Base-by-base conservation (phyloP, 2,113 vertebrate genomes). In the Chamaetylas fuelleborni region DNA sequence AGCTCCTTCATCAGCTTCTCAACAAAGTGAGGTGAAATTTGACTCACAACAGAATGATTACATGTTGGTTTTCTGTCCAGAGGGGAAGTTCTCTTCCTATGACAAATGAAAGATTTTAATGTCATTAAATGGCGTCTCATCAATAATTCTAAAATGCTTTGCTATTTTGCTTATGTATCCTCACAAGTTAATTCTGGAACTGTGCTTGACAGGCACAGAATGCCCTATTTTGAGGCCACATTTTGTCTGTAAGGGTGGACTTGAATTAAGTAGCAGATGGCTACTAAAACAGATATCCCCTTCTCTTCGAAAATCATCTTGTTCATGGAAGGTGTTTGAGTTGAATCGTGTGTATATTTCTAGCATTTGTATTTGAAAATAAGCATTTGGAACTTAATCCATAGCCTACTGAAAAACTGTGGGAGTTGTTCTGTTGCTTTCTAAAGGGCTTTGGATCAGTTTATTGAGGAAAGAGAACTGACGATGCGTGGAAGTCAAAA, bases 251-350 rank as follows among this genome's bases (percentile, higher is more conserved):
- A 57, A 85, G 65, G 31, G 61, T 78, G 81, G 57, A 56, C 81
- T 76, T 66, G 42, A 88, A 93, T 38, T 61, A 38, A 71, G 48
- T 86, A 87, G 77, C 88, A 93, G 83, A 92, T 93, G 92, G 69
- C 54, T 92, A 65, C 48, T 88, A 17, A 81, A 89, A 72, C 76
- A 74, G 36, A 84, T 74, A 87, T 10, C 38, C 34, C 53, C 29
- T 91, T 40, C 53, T 47, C 65, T 94, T 81, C 31, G 6, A 51
- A 91, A 85, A 69, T 86, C 29, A 81, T 77, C 47, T 50, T 74
- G 31, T 28, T 36, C 51, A 38, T 64, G 19, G 31, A 93, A 86
- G 47, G 77, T 76, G 53, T 91, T 94, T 60, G 53, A 85, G 20
- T 84, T 81, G 86, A 33, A 93, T 92, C 23, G 9, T 66, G 18